Evolutionary conservation across 37 sponge, comb jelly and placozoan genomes (phyloP).

Genomic region (Halichondria panicea): DNA sequence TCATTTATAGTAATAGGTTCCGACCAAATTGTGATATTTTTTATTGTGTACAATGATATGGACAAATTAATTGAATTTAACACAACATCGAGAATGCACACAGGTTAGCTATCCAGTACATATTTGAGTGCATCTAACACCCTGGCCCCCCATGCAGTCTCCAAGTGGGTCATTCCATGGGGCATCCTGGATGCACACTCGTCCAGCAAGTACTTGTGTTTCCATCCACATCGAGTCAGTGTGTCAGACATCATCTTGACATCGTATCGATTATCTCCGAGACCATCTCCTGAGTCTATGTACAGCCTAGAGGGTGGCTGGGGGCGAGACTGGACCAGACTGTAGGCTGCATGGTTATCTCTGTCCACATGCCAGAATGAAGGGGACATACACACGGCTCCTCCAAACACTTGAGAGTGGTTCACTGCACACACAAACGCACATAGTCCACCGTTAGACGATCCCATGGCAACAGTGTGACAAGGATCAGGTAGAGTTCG

Average conservation of each 20-base stretch:
- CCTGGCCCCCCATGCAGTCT: constrained; percentile 81
- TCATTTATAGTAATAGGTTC: no score
- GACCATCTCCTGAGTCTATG: constrained; percentile 81
- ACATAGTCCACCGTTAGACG: constrained; percentile 81
- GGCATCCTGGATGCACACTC: constrained; percentile 29
- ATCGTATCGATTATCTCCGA: constrained; percentile 72
- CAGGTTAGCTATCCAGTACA: constrained; percentile 24
- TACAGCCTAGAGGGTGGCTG: constrained; percentile 67
- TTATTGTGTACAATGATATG: no score
- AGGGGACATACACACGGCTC: constrained; percentile 74
- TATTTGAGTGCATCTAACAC: constrained; percentile 55
- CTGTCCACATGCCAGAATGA: constrained; percentile 80
- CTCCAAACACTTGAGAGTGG: constrained; percentile 46
- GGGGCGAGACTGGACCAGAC: constrained; percentile 41
- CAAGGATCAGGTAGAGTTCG: constrained; percentile 49
- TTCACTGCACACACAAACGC: constrained; percentile 54
- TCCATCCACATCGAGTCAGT: constrained; percentile 59
- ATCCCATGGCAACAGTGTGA: constrained; percentile 61
- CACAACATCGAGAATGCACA: background rate
- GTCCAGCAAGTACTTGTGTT: constrained; percentile 56
- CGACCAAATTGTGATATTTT: no score
- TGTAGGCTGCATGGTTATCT: constrained; percentile 37
- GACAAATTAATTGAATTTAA: no score
- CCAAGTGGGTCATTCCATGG: constrained; percentile 67
- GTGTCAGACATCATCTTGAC: constrained; percentile 53